Base-by-base conservation (phyloP, 2,888 invertebrate genomes). In the Eupithecia inturbata region DNA sequence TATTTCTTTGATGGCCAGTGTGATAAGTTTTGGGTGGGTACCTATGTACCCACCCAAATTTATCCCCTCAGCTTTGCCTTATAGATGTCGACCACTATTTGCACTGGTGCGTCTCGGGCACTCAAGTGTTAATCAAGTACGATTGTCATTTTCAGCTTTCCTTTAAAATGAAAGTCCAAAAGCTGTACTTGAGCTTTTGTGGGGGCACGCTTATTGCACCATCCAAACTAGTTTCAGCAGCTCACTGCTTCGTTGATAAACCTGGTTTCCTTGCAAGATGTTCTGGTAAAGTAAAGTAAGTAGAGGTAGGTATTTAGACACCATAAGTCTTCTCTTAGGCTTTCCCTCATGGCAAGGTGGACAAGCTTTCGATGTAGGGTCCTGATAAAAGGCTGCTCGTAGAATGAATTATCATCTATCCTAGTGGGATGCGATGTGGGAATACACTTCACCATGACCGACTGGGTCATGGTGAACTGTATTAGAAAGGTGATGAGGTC, bases 111-210 rank as follows among this genome's bases (percentile, higher is more conserved):
- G n/a, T 22, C 19, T 49, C 45, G n/a, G 45, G 6, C 45, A 19
- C 49, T 53, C 53, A 53, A 12, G 4, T 22, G 53, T 53, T 53
- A 53, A 64, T n/a, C 9, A 39, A 22, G 10, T 22, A 31, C 4
- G 7, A 9, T 53, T 53, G n/a, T 22, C n/a, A 33, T 33, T 64
- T 64, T 64, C 36, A 64, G 63, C 63, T 64, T 33, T 36, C 63
- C 12, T 36, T 64, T 4, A 64, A 64, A 63, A 1, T 36, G 4
- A 36, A 33, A 22, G 6, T 7, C n/a, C 0, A 1, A 4, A 10
- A 2, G 12, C 0, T 0, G 2, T 66, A 66, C 14, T 1, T 1
- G 0, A 66, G 16, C 39, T 66, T 39, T 26, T 66, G 66, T 39
- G 66, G 66, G 14, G 66, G 26, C n/a, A 39, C 66, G 12, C 36